Evolutionary conservation across 1,140 invertebrate genomes (phyloP).

Genomic region (Zophobas atratus): DNA sequence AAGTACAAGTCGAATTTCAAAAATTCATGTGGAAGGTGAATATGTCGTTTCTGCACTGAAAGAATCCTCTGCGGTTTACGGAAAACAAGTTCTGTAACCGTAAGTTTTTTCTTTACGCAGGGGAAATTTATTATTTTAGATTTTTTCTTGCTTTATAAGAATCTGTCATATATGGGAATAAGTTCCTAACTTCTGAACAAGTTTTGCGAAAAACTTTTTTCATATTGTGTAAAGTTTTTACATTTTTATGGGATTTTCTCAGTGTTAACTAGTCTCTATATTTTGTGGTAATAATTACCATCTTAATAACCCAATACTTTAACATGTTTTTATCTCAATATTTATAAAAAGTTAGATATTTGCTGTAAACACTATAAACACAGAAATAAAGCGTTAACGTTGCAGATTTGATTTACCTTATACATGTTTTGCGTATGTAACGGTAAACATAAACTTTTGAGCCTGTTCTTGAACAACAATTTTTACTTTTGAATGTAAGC

Average conservation of each 20-base stretch:
- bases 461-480: too few species aligned
- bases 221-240: slow-evolving; percentile 17
- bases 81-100: slow-evolving; percentile 20
- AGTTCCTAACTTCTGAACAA: slow-evolving; percentile 7
- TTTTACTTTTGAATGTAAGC: too few species aligned
- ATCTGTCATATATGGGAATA: slow-evolving; percentile 23
- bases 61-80: slow-evolving; percentile 7
- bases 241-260: not conserved
- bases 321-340: too few species aligned
- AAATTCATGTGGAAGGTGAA: slow-evolving; percentile 20
- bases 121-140: slow-evolving; percentile 23
- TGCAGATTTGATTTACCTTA: too few species aligned
- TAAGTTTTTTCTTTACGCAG: slow-evolving; percentile 3
- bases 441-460: too few species aligned
- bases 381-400: too few species aligned
- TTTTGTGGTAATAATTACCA: too few species aligned
- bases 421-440: too few species aligned
- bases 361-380: too few species aligned
- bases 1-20: slow-evolving; percentile 1
- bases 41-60: not conserved
- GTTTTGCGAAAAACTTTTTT: slow-evolving; percentile 27
- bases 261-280: too few species aligned
- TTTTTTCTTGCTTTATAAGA: slow-evolving; percentile 25
- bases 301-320: too few species aligned
- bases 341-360: too few species aligned